These are phyloP conservation scores for Philereme transversata DNA, from an alignment of 2,888 invertebrate species.

Conservation along the genomic window DNA sequence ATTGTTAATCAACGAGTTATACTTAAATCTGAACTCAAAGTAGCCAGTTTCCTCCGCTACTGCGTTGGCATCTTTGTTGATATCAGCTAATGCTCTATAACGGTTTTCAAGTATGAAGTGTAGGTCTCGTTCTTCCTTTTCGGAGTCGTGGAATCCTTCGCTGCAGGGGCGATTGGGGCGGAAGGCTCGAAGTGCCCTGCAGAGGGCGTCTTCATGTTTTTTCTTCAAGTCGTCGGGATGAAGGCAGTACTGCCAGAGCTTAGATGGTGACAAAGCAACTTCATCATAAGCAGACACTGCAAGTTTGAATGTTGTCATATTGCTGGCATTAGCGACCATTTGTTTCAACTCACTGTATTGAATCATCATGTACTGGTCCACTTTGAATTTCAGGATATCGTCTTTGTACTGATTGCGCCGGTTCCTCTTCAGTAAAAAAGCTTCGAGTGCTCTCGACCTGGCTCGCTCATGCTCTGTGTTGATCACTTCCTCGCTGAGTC, in stretches of 20 bases:
- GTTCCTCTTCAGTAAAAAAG: slow-evolving; percentile 8
- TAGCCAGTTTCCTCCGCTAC: slow-evolving; percentile 5
- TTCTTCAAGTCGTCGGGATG: slow-evolving; percentile 11
- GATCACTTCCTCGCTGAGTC: slow-evolving; percentile 4
- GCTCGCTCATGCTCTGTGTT: slow-evolving; percentile 9
- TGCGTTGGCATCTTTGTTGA: slow-evolving; percentile 5
- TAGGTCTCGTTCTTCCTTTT: slow-evolving; percentile 5
- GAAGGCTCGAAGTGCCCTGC: slow-evolving; percentile 7
- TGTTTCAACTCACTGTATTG: slow-evolving; percentile 16
- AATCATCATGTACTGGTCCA: slow-evolving; percentile 12
- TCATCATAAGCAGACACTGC: slow-evolving; percentile 5
- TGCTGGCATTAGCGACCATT: slow-evolving; percentile 1
- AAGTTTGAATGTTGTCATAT: not conserved
- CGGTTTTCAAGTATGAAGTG: slow-evolving; percentile 10
- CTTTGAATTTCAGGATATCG: slow-evolving; percentile 6
- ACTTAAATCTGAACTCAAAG: slow-evolving; percentile 4
- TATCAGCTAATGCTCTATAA: slow-evolving; percentile 6
- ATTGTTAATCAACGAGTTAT: not conserved
- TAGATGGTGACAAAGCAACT: slow-evolving; percentile 1
- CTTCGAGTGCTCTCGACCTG: slow-evolving; percentile 1
- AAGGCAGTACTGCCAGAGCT: slow-evolving; percentile 10
- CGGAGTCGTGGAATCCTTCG: slow-evolving; percentile 6
- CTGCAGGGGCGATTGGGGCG: slow-evolving; percentile 3
- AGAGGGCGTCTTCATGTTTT: slow-evolving; percentile 8
- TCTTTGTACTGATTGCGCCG: not conserved